A percentile compares a stretch with the other conserved stretches of the same genome.
Conservation (phyloP, 2,888 invertebrate genomes). For the Diaperis boleti region DNA sequence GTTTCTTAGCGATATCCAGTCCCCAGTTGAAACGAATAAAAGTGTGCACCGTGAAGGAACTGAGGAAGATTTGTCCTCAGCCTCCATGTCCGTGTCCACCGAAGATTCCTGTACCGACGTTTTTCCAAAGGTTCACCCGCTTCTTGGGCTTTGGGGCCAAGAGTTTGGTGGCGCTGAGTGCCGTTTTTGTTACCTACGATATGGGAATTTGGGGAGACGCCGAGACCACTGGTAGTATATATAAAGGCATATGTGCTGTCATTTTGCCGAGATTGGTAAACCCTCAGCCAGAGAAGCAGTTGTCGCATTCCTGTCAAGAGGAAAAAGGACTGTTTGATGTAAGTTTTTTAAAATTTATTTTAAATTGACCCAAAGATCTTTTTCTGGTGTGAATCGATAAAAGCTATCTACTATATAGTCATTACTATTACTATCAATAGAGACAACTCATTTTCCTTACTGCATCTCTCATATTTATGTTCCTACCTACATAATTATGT, state of each 20-base stretch:
- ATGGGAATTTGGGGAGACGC: slow-evolving; percentile 67
- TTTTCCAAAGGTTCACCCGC: slow-evolving; percentile 11
- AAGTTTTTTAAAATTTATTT: slow-evolving; percentile 26
- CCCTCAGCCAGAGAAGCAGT: slow-evolving; percentile 46
- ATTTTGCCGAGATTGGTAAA: slow-evolving; percentile 35
- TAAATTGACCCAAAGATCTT: too few species aligned
- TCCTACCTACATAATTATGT: too few species aligned
- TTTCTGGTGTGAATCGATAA: not conserved
- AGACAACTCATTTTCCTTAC: too few species aligned
- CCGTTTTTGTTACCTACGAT: slow-evolving; percentile 64
- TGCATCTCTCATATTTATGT: too few species aligned
- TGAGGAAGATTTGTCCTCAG: slow-evolving; percentile 59
- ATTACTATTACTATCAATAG: too few species aligned
- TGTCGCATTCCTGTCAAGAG: slow-evolving; percentile 54
- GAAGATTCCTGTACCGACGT: slow-evolving; percentile 7
- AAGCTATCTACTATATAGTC: too few species aligned
- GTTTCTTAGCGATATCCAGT: slow-evolving; percentile 52
- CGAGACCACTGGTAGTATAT: slow-evolving; percentile 63
- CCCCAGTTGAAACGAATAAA: slow-evolving; percentile 59
- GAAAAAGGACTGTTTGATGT: slow-evolving; percentile 54
- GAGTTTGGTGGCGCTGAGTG: slow-evolving; percentile 59
- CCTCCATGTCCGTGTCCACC: slow-evolving; percentile 60
- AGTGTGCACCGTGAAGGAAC: slow-evolving; percentile 63
- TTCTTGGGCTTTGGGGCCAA: slow-evolving; percentile 60
- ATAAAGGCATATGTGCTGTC: slow-evolving; percentile 53